Base-by-base conservation (phyloP, 2,888 invertebrate species). In the Tachina grossa region DNA sequence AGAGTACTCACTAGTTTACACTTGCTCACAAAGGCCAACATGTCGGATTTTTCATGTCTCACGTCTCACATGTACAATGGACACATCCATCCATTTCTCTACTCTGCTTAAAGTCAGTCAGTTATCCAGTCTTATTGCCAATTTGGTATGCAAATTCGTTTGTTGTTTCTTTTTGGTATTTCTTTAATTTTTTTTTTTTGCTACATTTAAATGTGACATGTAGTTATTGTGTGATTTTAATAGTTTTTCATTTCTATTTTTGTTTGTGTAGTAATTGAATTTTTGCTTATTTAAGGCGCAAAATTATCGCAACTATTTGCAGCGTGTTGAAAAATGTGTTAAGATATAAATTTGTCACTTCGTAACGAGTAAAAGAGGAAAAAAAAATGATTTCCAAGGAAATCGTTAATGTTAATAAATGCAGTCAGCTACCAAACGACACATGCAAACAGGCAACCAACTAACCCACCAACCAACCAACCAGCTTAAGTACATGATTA, bases 291-390 rank as follows among this genome's bases (percentile, higher is more conserved):
- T 72, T 80, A 80, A 83, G 66, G 83, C 83, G 83, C 76, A 85
- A 85, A 85, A 83, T 85, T 83, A 83, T 83, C 83, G 72, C 83
- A 83, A 83, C 80, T 85, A 80, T 83, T 83, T 85, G 76, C 83
- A 72, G 80, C 83, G 79, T 83, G 75, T 83, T 85, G 76, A 65
- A 57, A 85, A 79, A 83, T 79, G 83, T 79, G 79, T 80, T 83
- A 31, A 80, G 83, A 85, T 85, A 85, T 85, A 85, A 85, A 85
- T 85, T 85, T 85, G 85, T 83, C 85, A 83, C 72, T 76, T 83
- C 39, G 61, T 63, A 78, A 72, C 63, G 47, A 66, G 31, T 65
- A 68, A 11, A 31, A 31, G 31, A 31, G 6, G 6, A 49, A 78
- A 47, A 61, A 43, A 22, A 72, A 69, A 72, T n/a, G 72, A 72